phyloP scores from a whole-genome alignment of 2,113 vertebrate species.

The Eurystomus gularis region DNA sequence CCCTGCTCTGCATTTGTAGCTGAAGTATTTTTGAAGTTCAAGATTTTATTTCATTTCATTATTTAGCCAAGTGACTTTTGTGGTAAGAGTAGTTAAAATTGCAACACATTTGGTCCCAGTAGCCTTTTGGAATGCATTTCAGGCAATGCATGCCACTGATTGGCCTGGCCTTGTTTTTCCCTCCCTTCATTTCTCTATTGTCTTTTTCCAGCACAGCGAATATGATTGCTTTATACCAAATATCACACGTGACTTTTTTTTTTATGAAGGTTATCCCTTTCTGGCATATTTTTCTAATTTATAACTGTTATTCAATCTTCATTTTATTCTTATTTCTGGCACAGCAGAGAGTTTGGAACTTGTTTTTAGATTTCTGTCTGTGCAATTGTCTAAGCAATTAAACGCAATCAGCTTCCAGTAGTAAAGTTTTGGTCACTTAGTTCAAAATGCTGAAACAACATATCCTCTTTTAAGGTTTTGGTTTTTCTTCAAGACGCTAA shows the following conservation, averaged over 20 bases:
- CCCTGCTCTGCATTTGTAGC: not conserved
- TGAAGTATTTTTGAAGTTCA: slow-evolving; percentile 7
- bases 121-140: not conserved
- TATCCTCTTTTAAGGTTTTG: slow-evolving; percentile 38
- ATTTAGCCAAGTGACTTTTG: slow-evolving; percentile 31
- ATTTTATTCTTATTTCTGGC: not conserved
- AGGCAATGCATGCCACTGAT: not conserved
- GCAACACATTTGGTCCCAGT: not conserved
- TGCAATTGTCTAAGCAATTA: not conserved
- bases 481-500: slow-evolving; percentile 47
- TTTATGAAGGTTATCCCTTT: not conserved
- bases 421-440: slow-evolving; percentile 10
- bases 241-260: not conserved
- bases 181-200: not conserved
- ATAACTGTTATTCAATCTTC: not conserved
- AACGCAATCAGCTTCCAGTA: not conserved
- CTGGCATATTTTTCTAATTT: not conserved
- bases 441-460: slow-evolving; percentile 44
- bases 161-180: not conserved
- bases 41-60: slow-evolving; percentile 21
- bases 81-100: slow-evolving; percentile 26
- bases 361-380: not conserved
- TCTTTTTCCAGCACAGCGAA: not conserved
- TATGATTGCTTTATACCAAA: not conserved
- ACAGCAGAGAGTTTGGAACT: not conserved